Conservation (phyloP, 2,888 invertebrate genomes). For the Drosophila meridiana region DNA sequence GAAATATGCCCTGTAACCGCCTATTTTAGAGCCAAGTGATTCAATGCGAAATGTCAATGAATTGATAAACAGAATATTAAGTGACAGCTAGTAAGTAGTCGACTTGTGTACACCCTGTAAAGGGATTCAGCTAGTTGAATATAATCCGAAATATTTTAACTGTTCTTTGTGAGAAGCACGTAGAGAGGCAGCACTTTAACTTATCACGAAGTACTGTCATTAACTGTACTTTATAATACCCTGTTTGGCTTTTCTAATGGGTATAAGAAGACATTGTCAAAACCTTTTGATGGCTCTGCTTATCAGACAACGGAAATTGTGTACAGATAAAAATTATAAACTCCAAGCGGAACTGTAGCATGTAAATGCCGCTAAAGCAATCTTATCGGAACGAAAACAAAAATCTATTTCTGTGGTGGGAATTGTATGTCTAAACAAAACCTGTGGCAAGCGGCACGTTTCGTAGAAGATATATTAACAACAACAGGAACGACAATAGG, state of each 20-base stretch:
- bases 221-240: neutral
- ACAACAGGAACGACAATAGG: slow-evolving; percentile 15
- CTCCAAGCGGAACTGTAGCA: slow-evolving; percentile 13
- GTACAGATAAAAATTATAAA: slow-evolving; percentile 14
- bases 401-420: slow-evolving; percentile 15
- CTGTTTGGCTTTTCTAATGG: neutral
- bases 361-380: slow-evolving; percentile 32
- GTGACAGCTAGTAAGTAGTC: neutral
- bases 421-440: slow-evolving; percentile 20
- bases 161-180: neutral
- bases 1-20: slow-evolving; percentile 44
- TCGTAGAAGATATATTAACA: slow-evolving; percentile 15
- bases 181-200: neutral
- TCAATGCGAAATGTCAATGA: slow-evolving; percentile 35
- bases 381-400: slow-evolving; percentile 32
- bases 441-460: slow-evolving; percentile 22
- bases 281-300: slow-evolving; percentile 4
- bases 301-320: slow-evolving; percentile 15
- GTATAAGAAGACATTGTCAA: neutral
- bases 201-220: neutral
- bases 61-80: slow-evolving; percentile 27
- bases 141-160: neutral
- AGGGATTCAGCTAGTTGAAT: neutral
- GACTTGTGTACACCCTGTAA: slow-evolving; percentile 8
- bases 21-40: slow-evolving; percentile 57